Evolutionary conservation across 2,888 invertebrate species (phyloP), one percentile per base, ranked within the genome.

Genomic region (Megamerina dolium): DNA sequence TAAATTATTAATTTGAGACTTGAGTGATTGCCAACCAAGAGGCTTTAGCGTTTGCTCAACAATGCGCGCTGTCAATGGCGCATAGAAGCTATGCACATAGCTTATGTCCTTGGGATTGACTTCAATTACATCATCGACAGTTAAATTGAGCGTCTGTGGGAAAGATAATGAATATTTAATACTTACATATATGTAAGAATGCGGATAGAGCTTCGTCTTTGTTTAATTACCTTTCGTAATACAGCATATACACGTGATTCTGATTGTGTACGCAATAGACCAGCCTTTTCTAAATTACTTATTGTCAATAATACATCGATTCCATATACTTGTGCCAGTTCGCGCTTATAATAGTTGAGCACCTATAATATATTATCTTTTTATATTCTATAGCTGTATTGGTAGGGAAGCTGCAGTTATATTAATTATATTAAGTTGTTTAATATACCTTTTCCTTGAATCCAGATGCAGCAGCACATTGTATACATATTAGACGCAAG

Each of bases 21-120:
- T 85, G 16, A 95, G 79, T 42, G 79, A 76, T 51, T 82, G 80
- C 84, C 86, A 85, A 3, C 85, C 85, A 9, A 81, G 80, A 50
- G 82, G 82, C 64, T 83, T 85, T 1, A 85, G 76, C 26, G 87
- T 77, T 59, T 87, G 85, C 61, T 91, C 90, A 13, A 85, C 82
- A 39, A 96, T 79, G 21, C 96, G 79, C 3, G 92, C 85, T 39
- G 89, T 89, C 29, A 99, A 71, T 0, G 97, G 96, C 0, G 95
- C 94, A 70, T 95, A 97, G 62, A 87, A 90, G 61, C 88, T 89
- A 63, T 90, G 89, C 26, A 94, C 85, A 61, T 92, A 95, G 52
- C 90, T 86, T 41, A 93, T 89, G 62, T 96, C 94, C 48, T 81
- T 85, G 0, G 87, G 87, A 41, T 83, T 79, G 46, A 84, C 75